phyloP scores from a whole-genome alignment of 2,888 invertebrate genomes.

The Agrochola litura region DNA sequence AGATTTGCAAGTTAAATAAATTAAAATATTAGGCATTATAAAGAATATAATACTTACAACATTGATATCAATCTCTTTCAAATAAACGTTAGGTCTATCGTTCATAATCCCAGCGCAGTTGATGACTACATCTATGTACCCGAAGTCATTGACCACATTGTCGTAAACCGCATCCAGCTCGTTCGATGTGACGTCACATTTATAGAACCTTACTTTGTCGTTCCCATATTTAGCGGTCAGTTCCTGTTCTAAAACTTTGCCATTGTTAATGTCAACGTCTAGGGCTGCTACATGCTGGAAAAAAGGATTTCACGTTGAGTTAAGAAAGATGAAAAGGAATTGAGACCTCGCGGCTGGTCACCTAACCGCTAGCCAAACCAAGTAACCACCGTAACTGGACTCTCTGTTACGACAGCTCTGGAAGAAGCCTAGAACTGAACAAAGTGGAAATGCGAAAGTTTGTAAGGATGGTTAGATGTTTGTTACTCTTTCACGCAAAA shows the following conservation, averaged over 20 bases:
- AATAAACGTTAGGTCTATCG: constrained; percentile 76
- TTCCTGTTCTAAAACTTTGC: constrained; percentile 71
- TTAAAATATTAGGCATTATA: not conserved
- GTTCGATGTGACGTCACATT: constrained; percentile 78
- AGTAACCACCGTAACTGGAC: not conserved
- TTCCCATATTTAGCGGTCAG: constrained; percentile 69
- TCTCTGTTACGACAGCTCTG: not conserved
- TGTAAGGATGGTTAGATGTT: too few relatives aligned
- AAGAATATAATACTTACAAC: constrained; percentile 74
- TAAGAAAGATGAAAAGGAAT: not conserved
- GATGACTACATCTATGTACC: constrained; percentile 81
- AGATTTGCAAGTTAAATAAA: not conserved
- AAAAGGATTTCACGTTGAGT: not conserved
- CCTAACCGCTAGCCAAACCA: not conserved
- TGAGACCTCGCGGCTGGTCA: too few relatives aligned
- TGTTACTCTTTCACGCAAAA: too few relatives aligned
- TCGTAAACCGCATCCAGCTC: constrained; percentile 74
- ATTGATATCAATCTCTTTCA: constrained; percentile 82
- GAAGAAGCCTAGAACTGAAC: not conserved
- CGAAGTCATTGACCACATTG: constrained; percentile 71
- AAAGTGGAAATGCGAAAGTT: too few relatives aligned
- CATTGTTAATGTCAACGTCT: constrained; percentile 72
- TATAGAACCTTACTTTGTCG: constrained; percentile 73
- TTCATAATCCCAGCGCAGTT: constrained; percentile 85
- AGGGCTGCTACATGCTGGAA: constrained; percentile 77